Conservation (phyloP, 2,888 invertebrate genomes). For the Pteria penguin region DNA sequence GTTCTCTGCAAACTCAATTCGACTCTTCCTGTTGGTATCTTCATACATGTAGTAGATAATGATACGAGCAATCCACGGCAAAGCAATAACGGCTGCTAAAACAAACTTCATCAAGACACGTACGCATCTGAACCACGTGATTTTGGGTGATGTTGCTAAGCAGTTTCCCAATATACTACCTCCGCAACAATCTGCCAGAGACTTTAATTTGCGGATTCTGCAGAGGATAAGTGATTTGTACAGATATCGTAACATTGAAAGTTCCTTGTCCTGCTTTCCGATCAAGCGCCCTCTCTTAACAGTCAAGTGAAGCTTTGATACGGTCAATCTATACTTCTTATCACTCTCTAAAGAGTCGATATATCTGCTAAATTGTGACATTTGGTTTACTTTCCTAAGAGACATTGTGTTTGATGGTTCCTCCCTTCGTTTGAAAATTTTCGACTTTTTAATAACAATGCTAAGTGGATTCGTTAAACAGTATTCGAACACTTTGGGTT, state of each 20-base stretch:
- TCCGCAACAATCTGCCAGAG: constrained; percentile 19
- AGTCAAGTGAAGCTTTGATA: constrained; percentile 15
- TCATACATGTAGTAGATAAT: constrained; percentile 25
- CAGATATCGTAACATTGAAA: constrained; percentile 20
- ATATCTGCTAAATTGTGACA: background rate
- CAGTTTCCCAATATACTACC: background rate
- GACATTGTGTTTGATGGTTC: background rate
- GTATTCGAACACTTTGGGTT: background rate
- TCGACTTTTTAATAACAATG: background rate
- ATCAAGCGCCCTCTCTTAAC: constrained; percentile 6
- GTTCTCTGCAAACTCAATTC: background rate
- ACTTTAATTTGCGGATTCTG: constrained; percentile 7
- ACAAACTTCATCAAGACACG: constrained; percentile 7
- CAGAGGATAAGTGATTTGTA: constrained; percentile 7
- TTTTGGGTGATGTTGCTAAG: background rate
- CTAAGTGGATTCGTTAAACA: background rate
- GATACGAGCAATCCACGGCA: constrained; percentile 20
- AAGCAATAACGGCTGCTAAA: constrained; percentile 1
- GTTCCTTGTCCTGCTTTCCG: constrained; percentile 6
- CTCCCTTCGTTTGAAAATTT: background rate
- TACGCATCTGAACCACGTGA: constrained; percentile 1
- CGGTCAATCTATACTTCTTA: no score
- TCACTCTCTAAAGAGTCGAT: background rate
- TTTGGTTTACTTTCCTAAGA: background rate
- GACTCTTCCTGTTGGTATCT: background rate